Conservation (phyloP, 1,140 invertebrate genomes). For the Lasioglossum albipes region DNA sequence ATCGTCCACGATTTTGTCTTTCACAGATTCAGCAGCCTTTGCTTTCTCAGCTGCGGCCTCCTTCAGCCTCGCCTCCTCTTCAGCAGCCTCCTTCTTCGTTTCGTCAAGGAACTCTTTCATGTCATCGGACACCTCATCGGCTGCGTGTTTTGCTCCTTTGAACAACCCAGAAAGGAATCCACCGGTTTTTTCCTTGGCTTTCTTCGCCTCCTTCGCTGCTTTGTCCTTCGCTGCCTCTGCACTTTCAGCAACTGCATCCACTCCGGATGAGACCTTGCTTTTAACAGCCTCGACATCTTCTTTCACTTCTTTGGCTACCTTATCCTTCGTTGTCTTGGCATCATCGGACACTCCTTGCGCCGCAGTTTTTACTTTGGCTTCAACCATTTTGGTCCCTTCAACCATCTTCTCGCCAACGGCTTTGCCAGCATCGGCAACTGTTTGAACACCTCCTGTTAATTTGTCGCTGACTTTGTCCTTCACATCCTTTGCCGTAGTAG, state of each 20-base stretch:
- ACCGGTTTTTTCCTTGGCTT: slow-evolving; percentile 56
- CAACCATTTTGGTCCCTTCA: slow-evolving; percentile 39
- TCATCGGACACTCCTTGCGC: background rate
- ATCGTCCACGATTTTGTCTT: slow-evolving; percentile 47
- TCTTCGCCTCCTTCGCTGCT: slow-evolving; percentile 31
- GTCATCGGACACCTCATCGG: slow-evolving; percentile 70
- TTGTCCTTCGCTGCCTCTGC: background rate
- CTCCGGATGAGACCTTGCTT: background rate
- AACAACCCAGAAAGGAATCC: slow-evolving; percentile 63
- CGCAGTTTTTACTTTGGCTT: background rate
- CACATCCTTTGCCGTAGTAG: slow-evolving; percentile 10
- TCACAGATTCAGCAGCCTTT: slow-evolving; percentile 39
- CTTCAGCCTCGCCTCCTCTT: slow-evolving; percentile 57
- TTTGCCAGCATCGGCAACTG: slow-evolving; percentile 13
- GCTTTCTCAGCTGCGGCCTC: slow-evolving; percentile 9
- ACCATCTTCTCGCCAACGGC: slow-evolving; percentile 31
- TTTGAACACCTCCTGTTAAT: background rate
- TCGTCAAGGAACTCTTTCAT: slow-evolving; percentile 70
- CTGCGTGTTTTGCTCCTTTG: slow-evolving; percentile 65
- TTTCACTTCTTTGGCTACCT: background rate
- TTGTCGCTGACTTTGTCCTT: slow-evolving; percentile 47
- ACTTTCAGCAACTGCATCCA: background rate
- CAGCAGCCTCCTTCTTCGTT: slow-evolving; percentile 60
- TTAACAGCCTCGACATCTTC: slow-evolving; percentile 7
- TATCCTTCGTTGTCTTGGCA: slow-evolving; percentile 9